Percentiles rank a stretch among this genome's conserved stretches.
Conservation (phyloP, 2,888 invertebrate genomes). For the Saturnia japonica region DNA sequence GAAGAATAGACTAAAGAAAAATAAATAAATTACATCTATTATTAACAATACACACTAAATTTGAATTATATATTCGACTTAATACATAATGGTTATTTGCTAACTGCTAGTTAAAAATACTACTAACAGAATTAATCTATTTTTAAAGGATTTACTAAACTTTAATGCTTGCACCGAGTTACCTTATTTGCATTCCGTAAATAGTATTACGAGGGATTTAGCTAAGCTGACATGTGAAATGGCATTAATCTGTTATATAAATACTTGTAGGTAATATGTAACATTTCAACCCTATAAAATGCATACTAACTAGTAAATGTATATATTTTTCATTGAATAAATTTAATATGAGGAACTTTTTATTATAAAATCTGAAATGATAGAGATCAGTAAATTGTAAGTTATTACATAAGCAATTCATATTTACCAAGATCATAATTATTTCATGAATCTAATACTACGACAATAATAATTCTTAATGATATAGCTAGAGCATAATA, state of each 20-base stretch:
- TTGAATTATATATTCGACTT: no score
- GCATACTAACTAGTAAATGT: conserved; percentile 42
- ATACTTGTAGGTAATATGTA: conserved; percentile 45
- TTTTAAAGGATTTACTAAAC: conserved; percentile 1
- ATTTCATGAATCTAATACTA: no score
- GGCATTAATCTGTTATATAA: conserved; percentile 67
- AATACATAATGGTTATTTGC: neutral
- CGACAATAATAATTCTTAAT: no score
- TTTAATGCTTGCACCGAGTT: conserved; percentile 17
- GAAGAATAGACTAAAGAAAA: no score
- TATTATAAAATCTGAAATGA: neutral
- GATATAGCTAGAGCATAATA: no score
- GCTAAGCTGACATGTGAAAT: conserved; percentile 68
- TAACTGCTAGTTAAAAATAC: neutral
- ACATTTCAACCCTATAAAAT: conserved; percentile 42
- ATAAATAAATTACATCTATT: no score
- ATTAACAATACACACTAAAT: no score
- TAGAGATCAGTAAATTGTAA: neutral
- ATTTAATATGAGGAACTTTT: conserved; percentile 8
- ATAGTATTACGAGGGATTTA: conserved; percentile 55
- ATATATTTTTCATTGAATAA: conserved; percentile 19
- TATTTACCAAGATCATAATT: no score
- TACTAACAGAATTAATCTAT: neutral
- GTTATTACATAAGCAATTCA: no score
- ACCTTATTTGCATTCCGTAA: conserved; percentile 52